These are phyloP conservation scores for Smutsia temminckii DNA, from an alignment of 2,797 vertebrate genomes.

Conservation along the genomic window DNA sequence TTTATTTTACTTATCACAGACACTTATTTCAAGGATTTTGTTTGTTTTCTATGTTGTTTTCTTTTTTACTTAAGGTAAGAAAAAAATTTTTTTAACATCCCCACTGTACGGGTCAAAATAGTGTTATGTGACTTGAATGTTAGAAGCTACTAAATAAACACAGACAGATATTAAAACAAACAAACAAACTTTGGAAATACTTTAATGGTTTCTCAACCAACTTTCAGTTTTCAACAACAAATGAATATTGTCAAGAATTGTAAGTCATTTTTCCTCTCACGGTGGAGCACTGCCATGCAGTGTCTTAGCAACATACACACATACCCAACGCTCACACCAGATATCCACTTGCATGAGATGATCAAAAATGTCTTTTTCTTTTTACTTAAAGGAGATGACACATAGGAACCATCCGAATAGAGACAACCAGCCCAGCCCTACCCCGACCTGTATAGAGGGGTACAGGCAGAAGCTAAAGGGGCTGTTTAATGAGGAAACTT, in stretches of 20 bases:
- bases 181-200: not conserved
- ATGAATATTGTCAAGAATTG: not conserved
- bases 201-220: not conserved
- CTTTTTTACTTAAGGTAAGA: not conserved
- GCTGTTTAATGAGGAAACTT: not conserved
- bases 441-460: not conserved
- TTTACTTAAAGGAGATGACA: not conserved
- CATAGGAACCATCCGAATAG: not conserved
- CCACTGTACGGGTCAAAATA: not conserved
- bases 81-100: not conserved
- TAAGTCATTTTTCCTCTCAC: not conserved
- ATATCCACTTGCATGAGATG: not conserved
- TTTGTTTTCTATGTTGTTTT: not conserved
- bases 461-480: not conserved
- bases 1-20: conserved; percentile 36
- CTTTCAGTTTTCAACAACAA: not conserved
- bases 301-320: not conserved
- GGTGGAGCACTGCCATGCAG: not conserved
- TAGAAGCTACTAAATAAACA: not conserved
- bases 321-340: not conserved
- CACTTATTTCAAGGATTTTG: not conserved
- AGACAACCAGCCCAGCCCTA: not conserved
- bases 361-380: not conserved
- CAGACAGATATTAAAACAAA: not conserved
- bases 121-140: not conserved